Conservation (phyloP, 2,113 vertebrate species). For the Glareola pratincola region DNA sequence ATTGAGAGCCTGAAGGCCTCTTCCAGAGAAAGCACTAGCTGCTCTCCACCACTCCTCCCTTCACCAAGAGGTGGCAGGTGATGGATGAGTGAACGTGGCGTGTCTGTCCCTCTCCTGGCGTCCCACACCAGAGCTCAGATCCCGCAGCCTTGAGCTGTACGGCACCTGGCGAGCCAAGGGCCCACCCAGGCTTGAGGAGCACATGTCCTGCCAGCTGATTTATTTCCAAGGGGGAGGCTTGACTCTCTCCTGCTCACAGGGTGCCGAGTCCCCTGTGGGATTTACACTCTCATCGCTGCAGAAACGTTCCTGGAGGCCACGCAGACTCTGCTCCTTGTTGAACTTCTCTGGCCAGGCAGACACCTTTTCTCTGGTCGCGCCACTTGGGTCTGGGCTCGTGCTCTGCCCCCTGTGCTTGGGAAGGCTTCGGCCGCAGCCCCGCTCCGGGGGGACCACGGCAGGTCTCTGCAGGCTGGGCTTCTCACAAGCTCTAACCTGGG, state of each 20-base stretch:
- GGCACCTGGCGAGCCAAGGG: fast-evolving
- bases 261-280: not conserved
- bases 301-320: not conserved
- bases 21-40: not conserved
- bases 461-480: not conserved
- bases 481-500: not conserved
- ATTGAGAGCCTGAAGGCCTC: not conserved
- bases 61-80: not conserved
- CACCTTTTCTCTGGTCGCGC: not conserved
- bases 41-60: not conserved
- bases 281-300: not conserved
- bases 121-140: not conserved
- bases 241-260: not conserved
- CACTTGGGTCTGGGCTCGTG: not conserved
- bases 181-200: not conserved
- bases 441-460: not conserved
- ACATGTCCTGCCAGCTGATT: not conserved
- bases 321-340: not conserved
- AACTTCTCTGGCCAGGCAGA: not conserved
- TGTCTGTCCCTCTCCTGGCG: not conserved
- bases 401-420: fast-evolving
- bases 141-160: not conserved
- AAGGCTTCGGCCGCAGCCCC: not conserved
- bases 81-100: not conserved
- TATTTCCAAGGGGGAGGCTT: not conserved